Conservation (phyloP, 2,113 vertebrate genomes). For the Notechis scutatus region DNA sequence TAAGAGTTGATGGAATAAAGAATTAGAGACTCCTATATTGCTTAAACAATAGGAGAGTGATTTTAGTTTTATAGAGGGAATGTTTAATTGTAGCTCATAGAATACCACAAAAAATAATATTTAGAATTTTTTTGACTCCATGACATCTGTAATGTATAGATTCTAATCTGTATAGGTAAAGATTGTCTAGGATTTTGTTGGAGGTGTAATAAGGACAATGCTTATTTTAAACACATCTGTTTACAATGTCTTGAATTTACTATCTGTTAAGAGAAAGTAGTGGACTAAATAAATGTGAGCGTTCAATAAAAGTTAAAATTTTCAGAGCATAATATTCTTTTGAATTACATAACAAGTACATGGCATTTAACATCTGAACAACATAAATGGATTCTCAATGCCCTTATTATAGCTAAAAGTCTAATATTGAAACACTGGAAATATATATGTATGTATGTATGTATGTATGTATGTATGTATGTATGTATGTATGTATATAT, state of each 20-base stretch:
- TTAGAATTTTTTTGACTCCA: too few species aligned
- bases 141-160: too few species aligned
- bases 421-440: not conserved
- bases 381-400: not conserved
- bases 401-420: not conserved
- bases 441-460: too few species aligned
- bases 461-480: too few species aligned
- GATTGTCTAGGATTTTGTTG: too few species aligned
- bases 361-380: not conserved
- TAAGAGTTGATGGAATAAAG: not conserved
- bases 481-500: too few species aligned
- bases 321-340: not conserved
- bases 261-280: not conserved
- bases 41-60: too few species aligned
- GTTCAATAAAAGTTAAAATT: not conserved
- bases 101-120: too few species aligned
- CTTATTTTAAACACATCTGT: not conserved
- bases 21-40: not conserved
- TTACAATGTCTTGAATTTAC: not conserved
- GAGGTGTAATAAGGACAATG: too few species aligned
- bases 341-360: not conserved
- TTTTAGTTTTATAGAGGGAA: too few species aligned
- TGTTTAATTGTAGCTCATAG: too few species aligned
- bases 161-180: too few species aligned
- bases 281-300: not conserved